Percentiles rank a stretch among this genome's conserved stretches.
Conservation (phyloP, 2,113 vertebrate genomes). For the Cygnus atratus region DNA sequence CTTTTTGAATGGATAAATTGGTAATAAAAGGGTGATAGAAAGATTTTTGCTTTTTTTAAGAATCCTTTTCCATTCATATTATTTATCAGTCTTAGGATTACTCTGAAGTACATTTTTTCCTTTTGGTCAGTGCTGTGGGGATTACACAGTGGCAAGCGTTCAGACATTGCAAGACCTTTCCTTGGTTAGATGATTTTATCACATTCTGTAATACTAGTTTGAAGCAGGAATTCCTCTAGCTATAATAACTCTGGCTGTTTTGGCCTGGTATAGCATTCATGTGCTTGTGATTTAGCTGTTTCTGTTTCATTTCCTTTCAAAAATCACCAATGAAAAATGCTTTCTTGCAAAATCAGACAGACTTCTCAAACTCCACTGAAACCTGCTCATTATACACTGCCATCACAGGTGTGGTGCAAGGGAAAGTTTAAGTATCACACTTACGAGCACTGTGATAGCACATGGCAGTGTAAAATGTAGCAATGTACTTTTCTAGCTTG, state of each 20-base stretch:
- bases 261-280: neutral
- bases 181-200: neutral
- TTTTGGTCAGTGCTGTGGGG: neutral
- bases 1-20: neutral
- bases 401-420: neutral
- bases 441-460: neutral
- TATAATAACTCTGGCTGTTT: neutral
- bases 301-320: neutral
- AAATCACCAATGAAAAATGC: neutral
- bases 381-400: neutral
- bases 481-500: neutral
- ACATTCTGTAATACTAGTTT: neutral
- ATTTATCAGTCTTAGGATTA: neutral
- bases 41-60: neutral
- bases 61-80: neutral
- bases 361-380: neutral
- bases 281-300: neutral
- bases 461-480: neutral
- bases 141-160: neutral
- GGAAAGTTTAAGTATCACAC: neutral
- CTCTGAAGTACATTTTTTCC: neutral
- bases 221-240: neutral
- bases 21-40: neutral
- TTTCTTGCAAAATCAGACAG: neutral
- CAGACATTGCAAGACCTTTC: neutral